phyloP scores from a whole-genome alignment of 2,113 vertebrate genomes.

The Percina caprodes region DNA sequence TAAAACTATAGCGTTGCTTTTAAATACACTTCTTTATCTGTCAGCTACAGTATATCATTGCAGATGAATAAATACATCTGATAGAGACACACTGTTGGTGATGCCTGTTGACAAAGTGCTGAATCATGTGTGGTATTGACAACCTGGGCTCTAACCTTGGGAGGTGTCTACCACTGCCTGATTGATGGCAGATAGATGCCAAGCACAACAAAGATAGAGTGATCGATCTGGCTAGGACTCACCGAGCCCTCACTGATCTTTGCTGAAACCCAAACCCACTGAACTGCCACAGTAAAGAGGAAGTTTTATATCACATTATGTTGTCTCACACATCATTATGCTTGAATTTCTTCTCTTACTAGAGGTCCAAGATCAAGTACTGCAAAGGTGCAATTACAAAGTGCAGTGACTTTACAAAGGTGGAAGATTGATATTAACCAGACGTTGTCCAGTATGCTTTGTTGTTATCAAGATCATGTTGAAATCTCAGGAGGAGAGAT shows the following conservation, averaged over 20 bases:
- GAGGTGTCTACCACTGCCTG: constrained; percentile 38
- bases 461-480: neutral
- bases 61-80: constrained; percentile 25
- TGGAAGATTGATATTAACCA: neutral
- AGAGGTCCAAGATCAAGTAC: neutral
- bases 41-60: neutral
- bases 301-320: neutral
- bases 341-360: neutral
- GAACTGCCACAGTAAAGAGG: constrained; percentile 11
- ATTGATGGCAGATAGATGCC: constrained; percentile 63
- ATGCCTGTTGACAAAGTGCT: constrained; percentile 50
- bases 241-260: constrained; percentile 18
- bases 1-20: neutral
- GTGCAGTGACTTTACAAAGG: neutral
- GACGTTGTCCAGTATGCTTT: neutral
- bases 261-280: neutral
- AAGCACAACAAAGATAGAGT: constrained; percentile 55
- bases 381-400: neutral
- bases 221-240: constrained; percentile 50
- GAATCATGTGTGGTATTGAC: constrained; percentile 52
- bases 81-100: constrained; percentile 23
- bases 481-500: constrained; percentile 2
- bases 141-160: constrained; percentile 64
- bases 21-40: neutral
- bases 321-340: neutral